Base-by-base conservation (phyloP, 2,888 invertebrate species). In the Desoria tigrina region DNA sequence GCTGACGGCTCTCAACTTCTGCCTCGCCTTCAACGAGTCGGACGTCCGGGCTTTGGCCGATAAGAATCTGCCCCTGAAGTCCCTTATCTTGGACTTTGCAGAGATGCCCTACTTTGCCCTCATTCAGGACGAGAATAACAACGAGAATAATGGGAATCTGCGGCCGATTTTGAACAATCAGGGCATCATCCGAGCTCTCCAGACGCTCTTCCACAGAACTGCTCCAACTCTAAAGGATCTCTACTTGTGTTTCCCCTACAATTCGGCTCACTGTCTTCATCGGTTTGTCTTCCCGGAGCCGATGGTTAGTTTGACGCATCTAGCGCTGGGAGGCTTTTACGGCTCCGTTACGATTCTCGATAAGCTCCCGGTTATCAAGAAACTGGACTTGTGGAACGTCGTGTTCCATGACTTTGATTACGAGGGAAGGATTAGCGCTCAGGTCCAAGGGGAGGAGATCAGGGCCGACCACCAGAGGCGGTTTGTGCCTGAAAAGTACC, bases 331-430 rank as follows among this genome's bases (percentile, higher is more conserved):
- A 27, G 56, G 59, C 18, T 70, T 62, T 53, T 66, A 66, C 42
- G 69, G 69, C 28, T 49, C 55, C 14, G 62, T 65, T 2, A 27
- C 28, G 23, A 67, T 70, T 28, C 57, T 70, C 27, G 66, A 70
- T 62, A 57, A 70, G 24, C 60, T 70, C 55, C 69, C 69, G 45
- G 65, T 61, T 60, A 57, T 70, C 50, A 65, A 53, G 57, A 66
- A 65, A 62, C 63, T 70, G 61, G 69, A 70, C 27, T 45, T 70
- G 42, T 70, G 69, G 69, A 70, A 66, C 60, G 69, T 69, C 50
- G 61, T 59, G 27, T 69, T 66, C 61, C 64, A 59, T 23, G 69
- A 69, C 45, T 67, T 66, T 57, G 28, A 42, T 24, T 28, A 45
- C 50, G 63, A 50, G 32, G 27, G 42, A 45, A 56, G 59, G 4